These are phyloP conservation scores for Andricus curvator DNA, from an alignment of 2,888 invertebrate genomes.

Conservation along the genomic window DNA sequence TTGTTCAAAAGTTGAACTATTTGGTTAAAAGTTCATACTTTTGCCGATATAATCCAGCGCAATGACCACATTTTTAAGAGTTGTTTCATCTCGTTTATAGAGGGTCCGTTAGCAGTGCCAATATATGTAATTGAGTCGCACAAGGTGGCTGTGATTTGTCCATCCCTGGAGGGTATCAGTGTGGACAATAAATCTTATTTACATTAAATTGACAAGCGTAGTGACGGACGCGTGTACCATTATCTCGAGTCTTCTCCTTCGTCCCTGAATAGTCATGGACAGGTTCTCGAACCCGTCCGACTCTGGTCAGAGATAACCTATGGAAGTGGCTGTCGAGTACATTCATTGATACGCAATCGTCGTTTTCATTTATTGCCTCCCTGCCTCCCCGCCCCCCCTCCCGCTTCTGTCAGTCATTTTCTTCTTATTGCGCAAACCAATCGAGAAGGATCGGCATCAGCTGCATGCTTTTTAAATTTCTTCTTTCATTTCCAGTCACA, in stretches of 20 bases:
- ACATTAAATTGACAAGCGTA: constrained; percentile 38
- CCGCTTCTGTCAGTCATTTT: neutral
- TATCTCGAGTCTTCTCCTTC: constrained; percentile 37
- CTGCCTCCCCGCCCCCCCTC: too few species aligned
- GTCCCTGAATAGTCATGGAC: constrained; percentile 35
- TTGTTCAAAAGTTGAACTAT: too few species aligned
- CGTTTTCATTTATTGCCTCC: constrained; percentile 33
- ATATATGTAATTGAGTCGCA: constrained; percentile 25
- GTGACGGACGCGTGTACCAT: constrained; percentile 39
- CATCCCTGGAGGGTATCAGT: constrained; percentile 34
- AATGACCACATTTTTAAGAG: too few species aligned
- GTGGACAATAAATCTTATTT: constrained; percentile 39
- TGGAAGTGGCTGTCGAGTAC: constrained; percentile 24
- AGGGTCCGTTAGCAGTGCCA: too few species aligned
- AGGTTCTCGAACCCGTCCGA: constrained; percentile 31
- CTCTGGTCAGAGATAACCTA: constrained; percentile 26
- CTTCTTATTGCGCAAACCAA: constrained; percentile 27
- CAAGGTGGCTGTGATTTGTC: constrained; percentile 33
- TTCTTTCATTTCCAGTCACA: constrained; percentile 4
- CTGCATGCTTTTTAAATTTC: neutral
- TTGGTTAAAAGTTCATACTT: too few species aligned
- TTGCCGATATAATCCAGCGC: too few species aligned
- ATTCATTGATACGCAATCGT: constrained; percentile 36
- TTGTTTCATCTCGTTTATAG: too few species aligned
- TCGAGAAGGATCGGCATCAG: constrained; percentile 4